Percentiles rank a stretch among this genome's conserved stretches.
Conservation (phyloP, 2,888 invertebrate species). For the Drosophila subquinaria region DNA sequence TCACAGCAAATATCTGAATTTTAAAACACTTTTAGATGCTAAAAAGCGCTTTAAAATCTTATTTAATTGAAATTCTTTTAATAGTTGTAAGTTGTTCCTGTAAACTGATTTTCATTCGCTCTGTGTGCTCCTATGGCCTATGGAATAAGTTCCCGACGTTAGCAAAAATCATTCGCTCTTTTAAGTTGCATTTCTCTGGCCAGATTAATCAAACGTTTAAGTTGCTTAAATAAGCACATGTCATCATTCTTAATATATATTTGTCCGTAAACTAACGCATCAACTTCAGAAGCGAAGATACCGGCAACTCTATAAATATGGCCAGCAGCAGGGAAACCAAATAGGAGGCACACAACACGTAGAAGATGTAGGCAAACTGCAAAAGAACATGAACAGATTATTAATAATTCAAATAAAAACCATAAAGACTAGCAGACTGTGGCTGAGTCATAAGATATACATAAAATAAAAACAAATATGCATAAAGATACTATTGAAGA, state of each 20-base stretch:
- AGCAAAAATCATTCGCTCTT: too few species aligned
- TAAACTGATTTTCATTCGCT: neutral
- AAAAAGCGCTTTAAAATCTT: too few species aligned
- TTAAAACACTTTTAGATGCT: neutral
- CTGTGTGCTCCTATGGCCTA: too few species aligned
- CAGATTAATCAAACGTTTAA: neutral
- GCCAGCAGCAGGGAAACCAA: slow-evolving; percentile 76
- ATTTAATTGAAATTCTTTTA: too few species aligned
- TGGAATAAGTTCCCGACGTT: too few species aligned
- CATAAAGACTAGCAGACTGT: too few species aligned
- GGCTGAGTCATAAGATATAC: too few species aligned
- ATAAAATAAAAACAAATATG: too few species aligned
- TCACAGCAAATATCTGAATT: too few species aligned
- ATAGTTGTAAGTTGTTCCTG: neutral
- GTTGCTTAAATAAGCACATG: slow-evolving; percentile 3
- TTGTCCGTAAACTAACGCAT: slow-evolving; percentile 61
- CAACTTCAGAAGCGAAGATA: slow-evolving; percentile 79
- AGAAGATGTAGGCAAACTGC: slow-evolving; percentile 79
- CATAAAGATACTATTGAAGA: too few species aligned
- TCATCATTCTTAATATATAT: slow-evolving; percentile 5
- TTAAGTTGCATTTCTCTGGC: neutral
- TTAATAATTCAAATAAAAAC: neutral
- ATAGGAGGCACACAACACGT: slow-evolving; percentile 74
- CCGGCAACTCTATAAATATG: slow-evolving; percentile 78
- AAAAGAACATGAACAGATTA: slow-evolving; percentile 15